A percentile compares a stretch with the other conserved stretches of the same genome.
phyloP scores from a whole-genome alignment of 2,888 invertebrate genomes.

The Amphipyra tragopoginis region DNA sequence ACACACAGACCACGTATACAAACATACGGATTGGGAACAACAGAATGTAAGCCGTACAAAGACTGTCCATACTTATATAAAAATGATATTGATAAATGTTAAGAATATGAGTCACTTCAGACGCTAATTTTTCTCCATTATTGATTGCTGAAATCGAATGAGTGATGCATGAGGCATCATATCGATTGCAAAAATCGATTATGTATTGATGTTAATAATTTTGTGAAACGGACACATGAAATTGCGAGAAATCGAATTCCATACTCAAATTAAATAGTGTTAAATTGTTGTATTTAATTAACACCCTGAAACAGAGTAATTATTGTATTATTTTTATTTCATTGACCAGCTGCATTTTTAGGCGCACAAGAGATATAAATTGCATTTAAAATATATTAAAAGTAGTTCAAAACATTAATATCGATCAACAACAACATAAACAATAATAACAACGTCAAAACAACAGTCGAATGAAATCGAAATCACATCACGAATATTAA shows the following conservation, averaged over 20 bases:
- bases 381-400: no score
- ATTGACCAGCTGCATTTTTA: no score
- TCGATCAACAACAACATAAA: no score
- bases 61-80: not conserved
- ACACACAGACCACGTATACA: conserved; percentile 3
- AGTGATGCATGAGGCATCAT: conserved; percentile 21
- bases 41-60: not conserved
- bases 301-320: no score
- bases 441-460: not conserved
- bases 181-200: conserved; percentile 37
- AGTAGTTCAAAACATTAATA: no score
- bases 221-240: conserved; percentile 24
- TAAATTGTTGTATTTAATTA: no score
- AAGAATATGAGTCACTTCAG: not conserved
- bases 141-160: conserved; percentile 28
- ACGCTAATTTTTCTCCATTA: conserved; percentile 16
- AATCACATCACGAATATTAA: conserved; percentile 30
- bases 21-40: conserved; percentile 14
- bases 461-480: conserved; percentile 18
- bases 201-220: conserved; percentile 19
- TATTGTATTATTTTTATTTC: no score
- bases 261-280: conserved; percentile 8
- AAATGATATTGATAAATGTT: conserved; percentile 1
- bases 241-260: conserved; percentile 1
- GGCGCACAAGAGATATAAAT: no score